phyloP scores from a whole-genome alignment of 92 coral and sea anemone species.

The Epizoanthus illoricatus region DNA sequence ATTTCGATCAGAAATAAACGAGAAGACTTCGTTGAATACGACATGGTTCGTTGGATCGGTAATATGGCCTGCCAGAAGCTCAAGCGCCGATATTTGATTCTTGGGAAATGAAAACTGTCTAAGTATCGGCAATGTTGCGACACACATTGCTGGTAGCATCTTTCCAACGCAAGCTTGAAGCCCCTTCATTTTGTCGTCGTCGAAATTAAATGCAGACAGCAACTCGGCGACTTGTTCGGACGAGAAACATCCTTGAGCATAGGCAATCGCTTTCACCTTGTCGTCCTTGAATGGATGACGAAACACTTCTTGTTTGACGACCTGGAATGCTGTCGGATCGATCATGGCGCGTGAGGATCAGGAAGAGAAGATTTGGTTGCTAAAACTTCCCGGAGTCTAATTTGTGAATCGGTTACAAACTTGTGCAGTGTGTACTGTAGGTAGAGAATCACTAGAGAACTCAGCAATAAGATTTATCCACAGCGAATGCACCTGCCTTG shows the following conservation, averaged over 20 bases:
- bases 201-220: slow-evolving; percentile 59
- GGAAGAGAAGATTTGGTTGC: too few relatives aligned
- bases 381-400: too few relatives aligned
- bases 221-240: slow-evolving; percentile 84
- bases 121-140: slow-evolving; percentile 66
- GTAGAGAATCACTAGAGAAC: too few relatives aligned
- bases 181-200: slow-evolving; percentile 72
- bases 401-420: too few relatives aligned
- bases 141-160: slow-evolving; percentile 80
- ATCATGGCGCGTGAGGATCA: slow-evolving; percentile 34
- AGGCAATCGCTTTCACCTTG: slow-evolving; percentile 82
- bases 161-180: slow-evolving; percentile 77
- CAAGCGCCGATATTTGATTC: slow-evolving; percentile 68
- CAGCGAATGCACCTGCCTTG: too few relatives aligned
- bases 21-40: slow-evolving; percentile 67
- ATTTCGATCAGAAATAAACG: slow-evolving; percentile 62
- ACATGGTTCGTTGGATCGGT: slow-evolving; percentile 74
- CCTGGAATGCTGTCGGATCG: slow-evolving; percentile 80
- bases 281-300: slow-evolving; percentile 83
- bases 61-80: slow-evolving; percentile 61
- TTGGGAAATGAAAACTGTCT: slow-evolving; percentile 64
- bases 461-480: too few relatives aligned
- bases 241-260: slow-evolving; percentile 78
- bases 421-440: too few relatives aligned
- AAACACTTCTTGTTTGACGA: slow-evolving; percentile 73